Conservation (phyloP, 2,888 invertebrate species). For the Trachelus tabidus region DNA sequence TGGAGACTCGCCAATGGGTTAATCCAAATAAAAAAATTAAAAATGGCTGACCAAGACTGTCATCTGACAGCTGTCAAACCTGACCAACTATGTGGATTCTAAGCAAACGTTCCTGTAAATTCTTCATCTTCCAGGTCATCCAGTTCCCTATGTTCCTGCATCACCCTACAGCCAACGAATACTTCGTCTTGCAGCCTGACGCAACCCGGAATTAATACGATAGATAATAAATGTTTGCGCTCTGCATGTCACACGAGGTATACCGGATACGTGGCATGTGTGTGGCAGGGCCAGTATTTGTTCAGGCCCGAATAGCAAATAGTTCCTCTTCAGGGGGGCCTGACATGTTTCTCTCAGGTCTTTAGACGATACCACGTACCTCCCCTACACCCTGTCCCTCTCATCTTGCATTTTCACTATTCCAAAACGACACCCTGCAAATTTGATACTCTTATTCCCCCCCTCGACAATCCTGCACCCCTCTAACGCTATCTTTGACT, state of each 20-base stretch:
- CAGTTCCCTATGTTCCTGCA: background rate
- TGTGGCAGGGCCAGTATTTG: conserved; percentile 52
- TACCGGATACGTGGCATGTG: conserved; percentile 44
- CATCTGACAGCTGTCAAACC: no score
- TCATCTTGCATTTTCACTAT: background rate
- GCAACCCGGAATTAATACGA: conserved; percentile 37
- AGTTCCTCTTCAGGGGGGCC: conserved; percentile 21
- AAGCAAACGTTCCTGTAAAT: background rate
- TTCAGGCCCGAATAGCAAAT: conserved; percentile 52
- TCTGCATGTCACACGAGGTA: conserved; percentile 30
- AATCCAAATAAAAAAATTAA: background rate
- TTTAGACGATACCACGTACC: background rate
- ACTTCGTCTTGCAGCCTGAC: background rate
- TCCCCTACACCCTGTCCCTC: background rate
- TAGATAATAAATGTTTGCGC: conserved; percentile 50
- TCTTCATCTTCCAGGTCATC: background rate
- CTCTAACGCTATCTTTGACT: background rate
- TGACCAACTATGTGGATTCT: background rate
- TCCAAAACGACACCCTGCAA: background rate
- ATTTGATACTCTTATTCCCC: background rate
- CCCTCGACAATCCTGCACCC: background rate
- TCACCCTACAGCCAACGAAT: background rate
- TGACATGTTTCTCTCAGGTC: background rate
- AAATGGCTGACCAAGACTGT: background rate
- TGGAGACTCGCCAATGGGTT: background rate